Conservation (phyloP, 1,140 invertebrate genomes). For the Solen grandis region DNA sequence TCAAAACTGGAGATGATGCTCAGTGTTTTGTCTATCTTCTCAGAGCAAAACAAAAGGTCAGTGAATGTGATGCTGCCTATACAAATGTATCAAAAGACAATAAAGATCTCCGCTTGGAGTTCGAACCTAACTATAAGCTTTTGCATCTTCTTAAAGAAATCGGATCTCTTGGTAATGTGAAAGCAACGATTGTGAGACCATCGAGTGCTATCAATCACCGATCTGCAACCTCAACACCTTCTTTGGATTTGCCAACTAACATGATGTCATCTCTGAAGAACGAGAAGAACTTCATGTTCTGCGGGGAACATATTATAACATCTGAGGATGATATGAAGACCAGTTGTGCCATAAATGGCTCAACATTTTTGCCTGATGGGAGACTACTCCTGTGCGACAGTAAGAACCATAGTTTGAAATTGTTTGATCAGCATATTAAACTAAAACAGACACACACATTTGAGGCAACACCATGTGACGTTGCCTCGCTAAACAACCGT, state of each 20-base stretch:
- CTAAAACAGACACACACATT: neutral
- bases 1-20: constrained; percentile 3
- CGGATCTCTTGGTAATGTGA: neutral
- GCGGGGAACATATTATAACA: neutral
- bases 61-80: neutral
- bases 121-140: constrained; percentile 15
- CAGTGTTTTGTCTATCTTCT: constrained; percentile 4
- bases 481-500: constrained; percentile 3
- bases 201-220: neutral
- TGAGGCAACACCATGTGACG: neutral
- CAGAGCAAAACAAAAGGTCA: neutral
- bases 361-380: constrained; percentile 13
- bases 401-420: constrained; percentile 5
- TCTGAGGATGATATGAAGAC: constrained; percentile 2
- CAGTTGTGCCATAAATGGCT: neutral
- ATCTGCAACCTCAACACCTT: neutral
- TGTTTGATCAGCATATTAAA: constrained; percentile 19
- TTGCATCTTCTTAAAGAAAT: constrained; percentile 7
- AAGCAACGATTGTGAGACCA: neutral
- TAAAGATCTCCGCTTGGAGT: constrained; percentile 3
- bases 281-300: neutral
- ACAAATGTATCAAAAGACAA: constrained; percentile 2
- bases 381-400: constrained; percentile 6
- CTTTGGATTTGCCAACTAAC: constrained; percentile 8
- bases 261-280: constrained; percentile 15